Evolutionary conservation across 2,797 vertebrate genomes (phyloP).

Genomic region (Smutsia gigantea): DNA sequence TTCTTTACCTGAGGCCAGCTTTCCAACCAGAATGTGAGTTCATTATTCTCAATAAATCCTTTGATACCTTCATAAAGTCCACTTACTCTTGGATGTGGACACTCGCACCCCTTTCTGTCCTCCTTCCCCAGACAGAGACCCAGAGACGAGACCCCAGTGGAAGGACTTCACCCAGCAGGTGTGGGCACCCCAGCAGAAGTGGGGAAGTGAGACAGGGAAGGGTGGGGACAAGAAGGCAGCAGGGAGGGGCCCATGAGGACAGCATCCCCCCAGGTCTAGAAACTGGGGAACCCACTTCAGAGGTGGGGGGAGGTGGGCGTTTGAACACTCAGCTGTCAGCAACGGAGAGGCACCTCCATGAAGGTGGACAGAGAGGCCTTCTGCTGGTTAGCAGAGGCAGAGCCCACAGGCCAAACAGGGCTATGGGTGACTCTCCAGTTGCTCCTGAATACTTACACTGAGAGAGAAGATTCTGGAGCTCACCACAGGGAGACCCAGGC

Average conservation of each 20-base stretch:
- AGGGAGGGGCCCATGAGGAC: neutral
- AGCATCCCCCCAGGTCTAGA: too few species aligned
- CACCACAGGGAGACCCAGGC: neutral
- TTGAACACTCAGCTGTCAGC: accelerated
- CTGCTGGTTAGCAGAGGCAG: neutral
- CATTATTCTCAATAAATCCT: too few species aligned
- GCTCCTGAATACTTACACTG: neutral
- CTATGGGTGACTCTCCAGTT: neutral
- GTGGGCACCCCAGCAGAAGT: neutral
- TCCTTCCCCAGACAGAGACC: too few species aligned
- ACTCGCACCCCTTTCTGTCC: neutral
- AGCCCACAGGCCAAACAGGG: neutral
- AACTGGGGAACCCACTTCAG: neutral
- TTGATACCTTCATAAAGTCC: neutral
- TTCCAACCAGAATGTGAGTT: neutral
- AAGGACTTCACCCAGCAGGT: neutral
- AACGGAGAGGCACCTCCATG: accelerated
- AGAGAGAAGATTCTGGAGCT: neutral
- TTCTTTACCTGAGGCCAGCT: too few species aligned
- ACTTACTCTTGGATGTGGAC: neutral
- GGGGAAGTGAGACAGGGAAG: neutral
- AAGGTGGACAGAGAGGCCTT: neutral
- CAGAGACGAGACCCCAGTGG: neutral
- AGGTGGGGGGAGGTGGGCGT: neutral
- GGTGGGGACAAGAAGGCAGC: neutral